phyloP scores from a whole-genome alignment of 2,797 vertebrate species.

The Pachyuromys duprasi region DNA sequence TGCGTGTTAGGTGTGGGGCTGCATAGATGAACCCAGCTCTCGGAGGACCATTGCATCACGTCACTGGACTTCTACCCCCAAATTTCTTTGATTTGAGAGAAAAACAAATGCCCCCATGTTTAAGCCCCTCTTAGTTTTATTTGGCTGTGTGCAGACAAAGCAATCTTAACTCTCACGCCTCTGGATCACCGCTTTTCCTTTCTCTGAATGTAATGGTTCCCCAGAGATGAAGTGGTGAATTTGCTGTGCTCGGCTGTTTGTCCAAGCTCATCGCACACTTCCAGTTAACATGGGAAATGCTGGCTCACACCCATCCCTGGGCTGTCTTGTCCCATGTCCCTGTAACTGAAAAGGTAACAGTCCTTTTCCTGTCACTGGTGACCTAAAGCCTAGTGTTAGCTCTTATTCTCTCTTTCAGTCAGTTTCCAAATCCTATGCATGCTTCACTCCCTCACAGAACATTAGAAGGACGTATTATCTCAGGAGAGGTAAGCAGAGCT shows the following conservation, averaged over 20 bases:
- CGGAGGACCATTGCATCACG: background rate
- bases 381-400: background rate
- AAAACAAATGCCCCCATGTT: background rate
- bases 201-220: background rate
- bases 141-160: background rate
- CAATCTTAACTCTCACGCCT: background rate
- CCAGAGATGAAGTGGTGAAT: background rate
- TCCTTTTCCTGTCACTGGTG: background rate
- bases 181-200: background rate
- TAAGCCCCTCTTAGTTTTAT: background rate
- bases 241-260: background rate
- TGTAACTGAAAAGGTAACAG: background rate
- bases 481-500: constrained; percentile 3
- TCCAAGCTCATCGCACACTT: background rate
- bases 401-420: background rate
- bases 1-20: background rate
- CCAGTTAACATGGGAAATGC: background rate
- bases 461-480: background rate
- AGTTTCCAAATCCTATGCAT: background rate
- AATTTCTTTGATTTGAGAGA: background rate
- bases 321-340: background rate
- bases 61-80: background rate
- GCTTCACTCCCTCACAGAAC: background rate
- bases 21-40: background rate
- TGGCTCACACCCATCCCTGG: background rate